Evolutionary conservation across 2,888 invertebrate species (phyloP), one percentile per base, ranked within the genome.

Genomic region (Harpalus rubripes): DNA sequence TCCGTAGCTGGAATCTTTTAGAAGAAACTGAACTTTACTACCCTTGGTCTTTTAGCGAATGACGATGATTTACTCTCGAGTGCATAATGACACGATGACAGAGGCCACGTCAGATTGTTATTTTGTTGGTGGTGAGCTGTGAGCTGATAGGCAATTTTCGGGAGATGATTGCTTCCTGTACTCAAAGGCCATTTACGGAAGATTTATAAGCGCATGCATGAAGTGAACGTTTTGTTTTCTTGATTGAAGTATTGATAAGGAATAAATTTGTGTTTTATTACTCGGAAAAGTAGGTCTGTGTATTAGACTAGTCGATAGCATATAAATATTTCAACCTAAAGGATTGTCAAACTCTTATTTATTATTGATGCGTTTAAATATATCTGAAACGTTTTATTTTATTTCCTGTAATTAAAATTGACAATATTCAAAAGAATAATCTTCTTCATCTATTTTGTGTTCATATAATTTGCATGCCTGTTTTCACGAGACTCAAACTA

Each of bases 231-330:
- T 68, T 68, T 68, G 68, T 68, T 68, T 68, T 74, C 72, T 41
- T 74, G 72, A 74, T 74, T 74, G 72, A 74, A 44, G 18, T 74
- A 74, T 68, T 68, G 68, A 68, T 68, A 68, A 32, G 72, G 72
- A 74, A 74, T 74, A 44, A 41, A 74, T 74, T 74, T 74, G 72
- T 44, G 41, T 74, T 74, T 44, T 74, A 74, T 74, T 74, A 74
- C 72, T 26, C 18, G 22, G 18, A 74, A 68, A 74, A 74, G 22
- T 44, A 44, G 72, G 72, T 44, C 44, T 74, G 41, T 44, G 41
- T 74, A 52, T n/a, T 16, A 74, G 16, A 7, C 41, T 10, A 63
- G 41, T 72, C 68, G 41, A 72, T 72, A 72, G 7, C 6, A 15
- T 41, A 41, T 72, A 41, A 41, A 72, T 72, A 72, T 72, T 72